Evolutionary conservation across 1,140 invertebrate species (phyloP).

Genomic region (Apis dorsata): DNA sequence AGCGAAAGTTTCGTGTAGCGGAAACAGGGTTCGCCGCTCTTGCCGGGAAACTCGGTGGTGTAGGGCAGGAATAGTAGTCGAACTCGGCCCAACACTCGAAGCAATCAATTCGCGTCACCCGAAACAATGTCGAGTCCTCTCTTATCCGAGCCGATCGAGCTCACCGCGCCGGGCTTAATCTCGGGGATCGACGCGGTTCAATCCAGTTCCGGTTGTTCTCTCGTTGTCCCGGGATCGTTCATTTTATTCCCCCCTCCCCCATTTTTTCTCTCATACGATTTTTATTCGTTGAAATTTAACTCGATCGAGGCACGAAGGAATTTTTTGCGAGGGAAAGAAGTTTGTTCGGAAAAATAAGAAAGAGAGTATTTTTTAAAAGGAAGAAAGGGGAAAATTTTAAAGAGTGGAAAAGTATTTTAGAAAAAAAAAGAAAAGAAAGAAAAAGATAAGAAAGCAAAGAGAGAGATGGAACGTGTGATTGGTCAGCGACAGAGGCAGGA

Average conservation of each 20-base stretch:
- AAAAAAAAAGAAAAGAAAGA: too few relatives aligned
- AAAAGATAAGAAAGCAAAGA: too few relatives aligned
- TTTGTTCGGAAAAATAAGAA: too few relatives aligned
- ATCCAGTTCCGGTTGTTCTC: neutral
- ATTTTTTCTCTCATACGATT: too few relatives aligned
- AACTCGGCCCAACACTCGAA: constrained; percentile 7
- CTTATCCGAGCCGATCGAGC: constrained; percentile 1
- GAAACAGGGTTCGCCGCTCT: constrained; percentile 1
- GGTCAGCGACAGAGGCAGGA: neutral
- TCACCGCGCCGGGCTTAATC: constrained; percentile 7
- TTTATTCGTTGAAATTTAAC: too few relatives aligned
- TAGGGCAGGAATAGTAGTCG: neutral
- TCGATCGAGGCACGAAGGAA: too few relatives aligned
- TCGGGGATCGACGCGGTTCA: neutral
- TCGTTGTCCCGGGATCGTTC: neutral
- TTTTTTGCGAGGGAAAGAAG: too few relatives aligned
- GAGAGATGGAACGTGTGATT: too few relatives aligned
- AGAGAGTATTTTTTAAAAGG: too few relatives aligned
- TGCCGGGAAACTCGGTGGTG: constrained; percentile 6
- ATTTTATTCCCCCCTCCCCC: too few relatives aligned
- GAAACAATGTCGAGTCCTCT: constrained; percentile 23
- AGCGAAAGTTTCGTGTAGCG: neutral
- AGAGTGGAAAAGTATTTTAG: too few relatives aligned
- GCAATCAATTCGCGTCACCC: constrained; percentile 44
- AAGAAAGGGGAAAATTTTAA: too few relatives aligned